Evolutionary conservation across 2,888 invertebrate species (phyloP).

Genomic region (Hoplodrina blanda): DNA sequence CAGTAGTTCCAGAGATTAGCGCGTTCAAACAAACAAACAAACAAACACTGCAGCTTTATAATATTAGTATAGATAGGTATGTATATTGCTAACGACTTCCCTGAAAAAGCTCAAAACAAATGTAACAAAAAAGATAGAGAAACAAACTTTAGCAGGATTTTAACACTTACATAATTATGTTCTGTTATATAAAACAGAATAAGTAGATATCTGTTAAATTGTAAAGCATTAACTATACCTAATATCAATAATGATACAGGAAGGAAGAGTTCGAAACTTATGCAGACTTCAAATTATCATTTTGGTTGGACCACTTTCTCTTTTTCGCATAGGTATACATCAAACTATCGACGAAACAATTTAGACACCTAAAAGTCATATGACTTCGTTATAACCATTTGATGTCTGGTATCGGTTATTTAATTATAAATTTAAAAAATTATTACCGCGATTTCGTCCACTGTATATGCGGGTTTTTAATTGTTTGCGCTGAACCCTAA

Average conservation of each 20-base stretch:
- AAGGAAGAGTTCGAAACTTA: slow-evolving; percentile 7
- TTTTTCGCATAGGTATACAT: slow-evolving; percentile 14
- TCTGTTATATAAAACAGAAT: no score
- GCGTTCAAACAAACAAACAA: no score
- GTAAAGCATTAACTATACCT: not conserved
- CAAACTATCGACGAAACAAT: not conserved
- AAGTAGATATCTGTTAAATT: not conserved
- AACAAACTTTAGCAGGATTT: slow-evolving; percentile 1
- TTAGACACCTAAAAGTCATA: not conserved
- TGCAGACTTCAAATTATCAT: no score
- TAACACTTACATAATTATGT: slow-evolving; percentile 2
- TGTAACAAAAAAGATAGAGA: not conserved
- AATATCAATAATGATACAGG: slow-evolving; percentile 8
- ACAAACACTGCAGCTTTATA: no score
- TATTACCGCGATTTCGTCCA: no score
- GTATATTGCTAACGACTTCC: not conserved
- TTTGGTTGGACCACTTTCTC: slow-evolving; percentile 21
- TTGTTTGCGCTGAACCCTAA: no score
- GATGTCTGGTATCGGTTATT: not conserved
- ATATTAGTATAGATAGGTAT: no score
- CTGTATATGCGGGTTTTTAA: no score
- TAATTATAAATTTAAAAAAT: no score
- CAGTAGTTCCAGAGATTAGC: no score
- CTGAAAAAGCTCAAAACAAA: not conserved
- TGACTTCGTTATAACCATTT: not conserved